Evolutionary conservation across 2,113 vertebrate genomes (phyloP), one percentile per base, ranked within the genome.

Genomic region (Nyctibius bracteatus): DNA sequence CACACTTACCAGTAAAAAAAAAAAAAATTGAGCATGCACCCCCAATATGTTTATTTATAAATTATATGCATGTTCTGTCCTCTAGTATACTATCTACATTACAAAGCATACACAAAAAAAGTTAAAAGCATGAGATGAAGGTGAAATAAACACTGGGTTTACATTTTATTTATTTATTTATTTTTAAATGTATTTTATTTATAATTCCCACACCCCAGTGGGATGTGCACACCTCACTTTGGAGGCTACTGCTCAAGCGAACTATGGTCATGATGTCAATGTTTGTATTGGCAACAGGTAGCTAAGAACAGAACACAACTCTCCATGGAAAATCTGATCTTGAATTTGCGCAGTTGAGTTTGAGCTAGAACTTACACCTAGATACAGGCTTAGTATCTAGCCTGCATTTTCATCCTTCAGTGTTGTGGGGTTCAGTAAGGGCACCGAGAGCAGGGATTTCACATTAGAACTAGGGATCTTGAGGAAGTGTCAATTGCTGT

Each of bases 181-280:
- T n/a, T n/a, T n/a, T n/a, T 88, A 47, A 59, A 52, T 5, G 5
- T 66, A n/a, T 10, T 81, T 43, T 51, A 25, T 49, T 85, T 82
- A 4, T 3, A 49, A 55, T 73, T 93, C 9, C 22, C 2, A 1
- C 19, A 52, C 24, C 10, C 21, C 14, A 68, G 0, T 46, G 17
- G 17, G 14, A 6, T 31, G 18, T n/a, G 11, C 1, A 7, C 30
- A 39, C 22, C 24, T 19, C 35, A 5, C 33, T 89, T 61, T 39
- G 44, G 25, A 75, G 41, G 16, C 49, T 73, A 3, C 84, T 94
- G 43, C 62, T 80, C 20, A 63, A 28, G 21, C 39, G 67, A 83
- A 7, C 51, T 66, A 5, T 5, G 8, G 19, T 52, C 6, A 5
- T 46, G 12, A 63, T 79, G 52, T 82, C 22, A 24, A 2, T 39